Percentiles rank a stretch among this genome's conserved stretches.
phyloP scores from a whole-genome alignment of 2,113 vertebrate genomes.

The Parus major region DNA sequence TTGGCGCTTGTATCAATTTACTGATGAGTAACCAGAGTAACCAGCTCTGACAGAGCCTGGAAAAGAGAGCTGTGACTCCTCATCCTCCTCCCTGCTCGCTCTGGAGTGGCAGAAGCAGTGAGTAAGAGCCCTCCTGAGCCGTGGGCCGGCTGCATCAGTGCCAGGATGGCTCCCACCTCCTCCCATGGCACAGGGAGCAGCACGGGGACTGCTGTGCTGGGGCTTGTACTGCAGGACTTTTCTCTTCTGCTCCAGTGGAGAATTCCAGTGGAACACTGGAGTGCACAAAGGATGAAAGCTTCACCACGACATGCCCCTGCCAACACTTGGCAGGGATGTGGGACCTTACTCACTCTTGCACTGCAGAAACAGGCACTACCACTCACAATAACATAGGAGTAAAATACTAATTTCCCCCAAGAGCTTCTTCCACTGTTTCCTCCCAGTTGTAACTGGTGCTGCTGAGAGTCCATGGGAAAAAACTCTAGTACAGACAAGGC shows the following conservation, averaged over 20 bases:
- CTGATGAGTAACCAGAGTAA: conserved; percentile 25
- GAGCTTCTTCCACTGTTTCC: not conserved
- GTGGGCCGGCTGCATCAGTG: not conserved
- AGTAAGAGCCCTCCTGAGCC: not conserved
- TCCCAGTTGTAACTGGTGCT: conserved; percentile 38
- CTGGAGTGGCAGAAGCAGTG: not conserved
- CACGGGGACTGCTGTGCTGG: not conserved
- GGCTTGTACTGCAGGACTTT: not conserved
- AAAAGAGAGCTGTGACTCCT: conserved; percentile 3
- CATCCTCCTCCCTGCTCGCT: not conserved
- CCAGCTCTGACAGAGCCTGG: not conserved
- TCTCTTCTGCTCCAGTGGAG: not conserved
- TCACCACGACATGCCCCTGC: not conserved
- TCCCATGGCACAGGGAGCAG: not conserved
- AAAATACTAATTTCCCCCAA: conserved; percentile 6
- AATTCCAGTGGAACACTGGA: conserved; percentile 9
- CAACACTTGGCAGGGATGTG: conserved; percentile 4
- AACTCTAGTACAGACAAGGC: not conserved
- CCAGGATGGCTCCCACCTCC: not conserved
- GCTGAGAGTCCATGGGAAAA: conserved; percentile 55
- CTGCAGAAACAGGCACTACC: not conserved
- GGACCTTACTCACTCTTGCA: not conserved
- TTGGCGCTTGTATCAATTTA: not conserved
- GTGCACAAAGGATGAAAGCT: conserved; percentile 32
- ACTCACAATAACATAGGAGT: not conserved